A percentile compares a stretch with the other conserved stretches of the same genome.
Evolutionary conservation across 2,888 invertebrate genomes (phyloP).

Genomic region (Microchrysa polita): DNA sequence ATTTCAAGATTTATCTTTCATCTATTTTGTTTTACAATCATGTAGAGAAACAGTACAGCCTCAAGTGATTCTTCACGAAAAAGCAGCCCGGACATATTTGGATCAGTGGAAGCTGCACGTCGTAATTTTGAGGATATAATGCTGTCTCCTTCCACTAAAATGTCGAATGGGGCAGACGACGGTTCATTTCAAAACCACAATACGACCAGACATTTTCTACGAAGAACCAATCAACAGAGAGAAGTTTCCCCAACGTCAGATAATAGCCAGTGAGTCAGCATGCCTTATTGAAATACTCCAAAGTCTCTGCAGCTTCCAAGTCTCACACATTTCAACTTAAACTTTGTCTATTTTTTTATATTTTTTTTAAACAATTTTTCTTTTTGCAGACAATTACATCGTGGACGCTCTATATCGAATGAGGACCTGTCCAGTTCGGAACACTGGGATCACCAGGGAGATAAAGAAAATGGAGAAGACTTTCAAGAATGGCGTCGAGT

Average conservation of each 20-base stretch:
- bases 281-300: no score
- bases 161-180: slow-evolving; percentile 41
- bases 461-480: slow-evolving; percentile 56
- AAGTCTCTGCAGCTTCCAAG: no score
- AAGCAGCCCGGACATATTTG: slow-evolving; percentile 37
- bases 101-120: slow-evolving; percentile 36
- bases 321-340: no score
- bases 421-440: slow-evolving; percentile 65
- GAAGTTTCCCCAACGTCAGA: no score
- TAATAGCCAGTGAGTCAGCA: no score
- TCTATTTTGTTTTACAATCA: slow-evolving; percentile 25
- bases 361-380: no score
- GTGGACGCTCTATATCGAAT: slow-evolving; percentile 64
- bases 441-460: slow-evolving; percentile 57
- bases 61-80: slow-evolving; percentile 19
- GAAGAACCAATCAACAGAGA: no score
- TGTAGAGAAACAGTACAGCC: slow-evolving; percentile 29
- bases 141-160: background rate
- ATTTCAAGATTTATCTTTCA: background rate
- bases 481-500: slow-evolving; percentile 73
- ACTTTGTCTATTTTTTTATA: no score
- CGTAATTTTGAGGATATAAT: slow-evolving; percentile 47
- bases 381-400: slow-evolving; percentile 56
- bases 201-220: background rate
- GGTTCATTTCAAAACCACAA: slow-evolving; percentile 22